Base-by-base conservation (phyloP, 2,113 vertebrate genomes). In the Hippocampus comes region DNA sequence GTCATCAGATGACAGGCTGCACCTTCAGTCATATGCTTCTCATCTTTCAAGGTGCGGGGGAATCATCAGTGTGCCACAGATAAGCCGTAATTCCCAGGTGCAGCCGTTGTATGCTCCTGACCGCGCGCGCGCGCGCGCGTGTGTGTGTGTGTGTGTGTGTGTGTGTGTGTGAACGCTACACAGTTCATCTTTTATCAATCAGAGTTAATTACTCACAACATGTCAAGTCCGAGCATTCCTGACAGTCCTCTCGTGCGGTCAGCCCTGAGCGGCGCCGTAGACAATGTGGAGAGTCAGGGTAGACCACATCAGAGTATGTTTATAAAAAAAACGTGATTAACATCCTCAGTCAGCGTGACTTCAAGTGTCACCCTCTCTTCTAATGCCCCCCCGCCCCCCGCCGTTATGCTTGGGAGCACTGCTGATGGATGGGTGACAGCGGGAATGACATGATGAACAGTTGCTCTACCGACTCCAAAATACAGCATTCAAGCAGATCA, bases 121-220 rank as follows among this genome's bases (percentile, higher is more conserved):
- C 63, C 48, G 17, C 8, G 30, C 2, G 34, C 6, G 34, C 6
- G 34, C 6, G 34, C 21, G 34, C 20, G 73, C 1, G 30, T 38
- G 34, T 38, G 34, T 6, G 34, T 6, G 30, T 38, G 34, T 34
- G 73, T 82, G 74, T 86, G 78, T 71, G 72, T 78, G 72, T 30
- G 67, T 78, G 84, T 15, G 70, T 72, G 34, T 9, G 34, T 41
- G 73, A 55, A 46, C 1, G 81, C 21, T 84, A 89, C 84, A 82
- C 84, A 82, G 76, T 86, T 89, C 91, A 90, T 91, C 91, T 93
- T 93, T 92, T 92, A 92, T 94, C 91, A 91, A 91, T 91, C 85
- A 82, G 85, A 90, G 87, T 90, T 91, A 94, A 93, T 93, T 93
- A 92, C 88, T 90, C 72, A 69, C 81, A 91, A 82, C 86, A 90